Base-by-base conservation (phyloP, 2,888 invertebrate species). In the Lissocephala sabroskyi region DNA sequence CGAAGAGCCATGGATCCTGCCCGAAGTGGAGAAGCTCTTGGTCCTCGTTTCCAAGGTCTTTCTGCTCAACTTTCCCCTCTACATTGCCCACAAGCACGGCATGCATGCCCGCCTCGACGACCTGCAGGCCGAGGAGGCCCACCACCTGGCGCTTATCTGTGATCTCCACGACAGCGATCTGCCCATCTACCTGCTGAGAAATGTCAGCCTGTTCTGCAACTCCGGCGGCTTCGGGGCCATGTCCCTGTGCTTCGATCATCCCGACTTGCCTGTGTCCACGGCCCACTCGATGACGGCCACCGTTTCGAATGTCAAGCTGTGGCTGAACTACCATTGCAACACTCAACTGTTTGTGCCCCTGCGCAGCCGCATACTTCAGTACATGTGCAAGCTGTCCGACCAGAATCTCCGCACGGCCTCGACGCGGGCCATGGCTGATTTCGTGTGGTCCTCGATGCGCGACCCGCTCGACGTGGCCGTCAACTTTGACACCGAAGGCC, bases 381-480 rank as follows among this genome's bases (percentile, higher is more conserved):
- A 96, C 80, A 95, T 97, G 95, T 97, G 97, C 85, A 92, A 92
- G 83, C 87, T 97, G 62, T 93, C 93, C 13, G 97, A 97, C 84
- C 94, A 95, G 79, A 96, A 97, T 84, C 86, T 97, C 41, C 89
- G 96, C 59, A 90, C 94, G 46, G 92, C 93, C 18, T 93, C 94
- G 30, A 95, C 94, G 29, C 92, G 96, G 67, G 94, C 94, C 68
- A 96, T 97, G 94, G 96, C 96, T 66, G 94, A 97, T 87, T 95
- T 96, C 80, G 96, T 97, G 90, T 97, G 97, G 96, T 94, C 94
- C 58, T 94, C 96, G 7, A 93, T 96, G 35, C 96, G 96, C 79
- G 96, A 97, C 85, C 96, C 96, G 0, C 85, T 95, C 41, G 95
- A 95, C 79, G 90, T 93, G 1, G 93, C 94, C 1, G 86, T 93